Conservation (phyloP, 1,140 invertebrate genomes). For the Brachionus rubens region DNA sequence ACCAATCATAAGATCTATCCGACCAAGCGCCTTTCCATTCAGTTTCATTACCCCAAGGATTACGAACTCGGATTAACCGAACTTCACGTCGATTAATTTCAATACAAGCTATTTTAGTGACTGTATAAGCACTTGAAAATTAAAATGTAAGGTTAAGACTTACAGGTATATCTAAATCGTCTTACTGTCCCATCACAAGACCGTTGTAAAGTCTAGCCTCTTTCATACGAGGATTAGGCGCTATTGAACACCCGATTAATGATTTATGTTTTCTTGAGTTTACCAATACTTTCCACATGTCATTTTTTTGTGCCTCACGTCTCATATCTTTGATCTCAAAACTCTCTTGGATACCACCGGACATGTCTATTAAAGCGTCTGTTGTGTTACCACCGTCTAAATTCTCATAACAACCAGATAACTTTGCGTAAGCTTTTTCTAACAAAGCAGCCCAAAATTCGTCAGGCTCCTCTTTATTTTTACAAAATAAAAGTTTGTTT, state of each 20-base stretch:
- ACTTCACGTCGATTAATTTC: constrained; percentile 36
- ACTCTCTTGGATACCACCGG: constrained; percentile 50
- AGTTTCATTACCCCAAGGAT: constrained; percentile 95
- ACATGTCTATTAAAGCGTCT: constrained; percentile 55
- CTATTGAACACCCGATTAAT: constrained; percentile 93
- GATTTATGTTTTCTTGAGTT: constrained; percentile 89
- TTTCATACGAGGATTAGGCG: constrained; percentile 64
- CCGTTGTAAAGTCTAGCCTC: constrained; percentile 84
- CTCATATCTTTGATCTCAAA: constrained; percentile 47
- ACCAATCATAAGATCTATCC: constrained; percentile 66
- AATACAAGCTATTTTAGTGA: constrained; percentile 71
- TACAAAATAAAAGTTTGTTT: constrained; percentile 71
- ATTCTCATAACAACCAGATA: constrained; percentile 55
- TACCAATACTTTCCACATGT: constrained; percentile 84
- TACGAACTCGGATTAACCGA: constrained; percentile 74
- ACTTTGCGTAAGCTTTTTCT: constrained; percentile 69
- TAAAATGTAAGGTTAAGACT: neutral
- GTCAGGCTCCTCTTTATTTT: constrained; percentile 66
- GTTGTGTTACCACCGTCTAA: constrained; percentile 56
- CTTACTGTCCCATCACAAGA: constrained; percentile 79
- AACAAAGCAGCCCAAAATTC: constrained; percentile 78
- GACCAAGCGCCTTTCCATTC: constrained; percentile 83
- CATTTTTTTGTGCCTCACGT: constrained; percentile 21
- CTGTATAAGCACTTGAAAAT: constrained; percentile 70
- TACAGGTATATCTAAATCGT: no score